Percentiles rank a stretch among this genome's conserved stretches.
phyloP scores from a whole-genome alignment of 2,888 invertebrate species.

The Anthophora plumipes region DNA sequence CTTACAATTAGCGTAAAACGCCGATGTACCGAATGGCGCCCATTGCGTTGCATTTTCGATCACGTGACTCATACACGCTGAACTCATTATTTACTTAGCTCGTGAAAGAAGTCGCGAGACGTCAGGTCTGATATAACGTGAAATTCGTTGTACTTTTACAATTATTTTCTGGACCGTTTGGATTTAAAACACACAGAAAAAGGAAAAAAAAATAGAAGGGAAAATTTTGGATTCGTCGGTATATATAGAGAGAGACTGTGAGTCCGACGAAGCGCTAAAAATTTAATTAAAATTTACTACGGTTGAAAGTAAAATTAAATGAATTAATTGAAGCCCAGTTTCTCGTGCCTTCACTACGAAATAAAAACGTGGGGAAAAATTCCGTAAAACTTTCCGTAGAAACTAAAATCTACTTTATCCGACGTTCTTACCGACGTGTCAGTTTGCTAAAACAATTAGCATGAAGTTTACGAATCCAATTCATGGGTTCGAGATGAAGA shows the following conservation, averaged over 20 bases:
- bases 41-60: neutral
- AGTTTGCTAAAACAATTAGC: conserved; percentile 2
- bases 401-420: neutral
- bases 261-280: conserved; percentile 21
- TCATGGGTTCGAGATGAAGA: neutral
- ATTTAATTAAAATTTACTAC: conserved; percentile 47
- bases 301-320: conserved; percentile 30
- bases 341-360: neutral
- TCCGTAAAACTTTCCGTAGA: neutral
- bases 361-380: conserved; percentile 16
- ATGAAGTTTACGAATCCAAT: neutral
- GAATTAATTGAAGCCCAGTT: conserved; percentile 26
- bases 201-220: neutral
- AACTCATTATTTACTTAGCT: neutral
- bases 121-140: conserved; percentile 26
- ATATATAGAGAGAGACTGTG: neutral
- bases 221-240: conserved; percentile 25
- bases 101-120: neutral
- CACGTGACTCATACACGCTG: neutral
- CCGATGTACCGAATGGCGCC: neutral
- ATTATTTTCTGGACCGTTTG: conserved; percentile 19
- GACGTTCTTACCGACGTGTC: neutral
- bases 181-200: neutral
- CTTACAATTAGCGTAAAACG: conserved; percentile 1
- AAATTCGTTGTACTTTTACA: conserved; percentile 48